These are phyloP conservation scores for Seira ritae DNA, from an alignment of 2,888 invertebrate genomes.

Conservation along the genomic window DNA sequence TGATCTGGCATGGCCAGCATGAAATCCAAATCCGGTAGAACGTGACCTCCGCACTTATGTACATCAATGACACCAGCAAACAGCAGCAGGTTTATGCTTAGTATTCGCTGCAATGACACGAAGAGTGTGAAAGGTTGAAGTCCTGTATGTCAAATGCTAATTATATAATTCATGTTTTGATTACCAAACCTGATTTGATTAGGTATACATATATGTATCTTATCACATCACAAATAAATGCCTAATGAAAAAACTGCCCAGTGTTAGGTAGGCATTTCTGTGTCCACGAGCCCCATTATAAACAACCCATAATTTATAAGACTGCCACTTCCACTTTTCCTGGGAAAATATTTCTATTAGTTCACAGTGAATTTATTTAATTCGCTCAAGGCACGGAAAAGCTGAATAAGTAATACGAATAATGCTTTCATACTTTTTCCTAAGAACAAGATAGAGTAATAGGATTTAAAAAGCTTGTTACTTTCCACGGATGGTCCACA, in stretches of 20 bases:
- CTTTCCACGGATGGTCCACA: neutral
- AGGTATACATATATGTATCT: too few species aligned
- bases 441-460: neutral
- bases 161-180: neutral
- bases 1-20: too few species aligned
- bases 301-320: neutral
- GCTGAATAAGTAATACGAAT: neutral
- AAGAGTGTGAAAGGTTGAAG: too few species aligned
- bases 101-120: too few species aligned
- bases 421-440: neutral
- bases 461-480: neutral
- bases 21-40: too few species aligned
- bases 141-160: neutral
- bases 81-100: too few species aligned
- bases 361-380: neutral
- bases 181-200: neutral
- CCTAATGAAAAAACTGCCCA: too few species aligned
- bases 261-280: too few species aligned
- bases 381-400: neutral
- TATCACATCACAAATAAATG: too few species aligned
- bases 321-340: conserved; percentile 1
- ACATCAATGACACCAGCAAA: too few species aligned
- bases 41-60: too few species aligned
- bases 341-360: neutral
- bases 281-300: neutral